phyloP scores from a whole-genome alignment of 1,140 invertebrate genomes.

The Diabrotica undecimpunctata region DNA sequence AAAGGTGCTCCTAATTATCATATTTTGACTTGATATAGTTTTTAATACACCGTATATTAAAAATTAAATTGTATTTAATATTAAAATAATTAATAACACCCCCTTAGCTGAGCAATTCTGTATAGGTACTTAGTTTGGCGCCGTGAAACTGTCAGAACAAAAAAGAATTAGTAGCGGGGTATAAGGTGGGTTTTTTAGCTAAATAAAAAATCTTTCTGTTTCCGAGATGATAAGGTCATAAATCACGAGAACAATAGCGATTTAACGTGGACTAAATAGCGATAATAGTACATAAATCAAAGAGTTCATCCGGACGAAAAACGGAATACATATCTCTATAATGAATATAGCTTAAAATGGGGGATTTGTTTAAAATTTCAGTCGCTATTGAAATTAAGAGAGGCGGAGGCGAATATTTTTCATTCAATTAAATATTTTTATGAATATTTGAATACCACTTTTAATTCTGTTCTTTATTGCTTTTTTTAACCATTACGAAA shows the following conservation, averaged over 20 bases:
- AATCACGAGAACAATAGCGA: conserved; percentile 2
- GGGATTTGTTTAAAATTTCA: conserved; percentile 3
- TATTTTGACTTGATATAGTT: too few relatives aligned
- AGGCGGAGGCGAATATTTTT: neutral
- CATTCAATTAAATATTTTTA: too few relatives aligned
- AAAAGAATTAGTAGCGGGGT: neutral
- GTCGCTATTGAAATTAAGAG: neutral
- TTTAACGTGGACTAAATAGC: conserved; percentile 2
- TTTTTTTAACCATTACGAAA: too few relatives aligned
- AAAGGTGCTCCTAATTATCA: too few relatives aligned
- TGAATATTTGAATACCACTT: too few relatives aligned
- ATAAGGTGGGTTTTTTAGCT: neutral
- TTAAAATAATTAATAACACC: too few relatives aligned
- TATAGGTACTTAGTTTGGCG: too few relatives aligned
- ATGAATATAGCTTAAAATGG: conserved; percentile 2
- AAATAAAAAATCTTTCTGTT: conserved; percentile 3
- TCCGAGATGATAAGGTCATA: conserved; percentile 2
- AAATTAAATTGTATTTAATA: too few relatives aligned
- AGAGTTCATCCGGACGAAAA: conserved; percentile 1
- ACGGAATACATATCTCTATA: conserved; percentile 2
- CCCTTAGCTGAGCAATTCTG: too few relatives aligned
- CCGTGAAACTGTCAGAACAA: neutral
- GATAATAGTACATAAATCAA: conserved; percentile 3
- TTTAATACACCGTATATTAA: too few relatives aligned
- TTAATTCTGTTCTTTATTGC: too few relatives aligned